Evolutionary conservation across 2,888 invertebrate species (phyloP), one percentile per base, ranked within the genome.

Genomic region (Caenorhabditis sp.): DNA sequence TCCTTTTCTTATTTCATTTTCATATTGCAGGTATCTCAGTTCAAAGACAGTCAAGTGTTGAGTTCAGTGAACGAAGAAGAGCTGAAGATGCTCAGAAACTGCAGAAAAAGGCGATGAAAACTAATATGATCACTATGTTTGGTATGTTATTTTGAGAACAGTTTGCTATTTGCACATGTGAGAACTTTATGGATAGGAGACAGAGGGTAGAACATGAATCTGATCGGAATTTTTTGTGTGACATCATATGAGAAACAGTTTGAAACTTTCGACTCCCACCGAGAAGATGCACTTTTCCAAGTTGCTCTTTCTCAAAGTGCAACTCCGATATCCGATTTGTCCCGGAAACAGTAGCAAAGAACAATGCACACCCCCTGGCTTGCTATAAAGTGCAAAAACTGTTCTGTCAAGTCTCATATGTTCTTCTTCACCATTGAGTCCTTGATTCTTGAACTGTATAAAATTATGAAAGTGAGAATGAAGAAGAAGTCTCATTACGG

Each of bases 11-110:
- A 11, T 44, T n/a, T 50, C 37, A 53, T 32, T 37, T 65, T 37
- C 55, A 22, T 9, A 18, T 58, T 81, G 8, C 65, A 82, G 82
- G 82, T 3, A 70, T 82, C 26, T 82, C 81, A 64, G 87, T 89
- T 15, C 85, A 85, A 62, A 84, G 89, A 18, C 89, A 89, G 61
- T 85, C 87, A 22, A 89, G 88, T 67, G 86, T 88, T 20, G 88
- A 89, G 72, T 56, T 78, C 61, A 58, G 77, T 26, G 84, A 83
- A 32, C 55, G 83, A 20, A 26, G 69, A 37, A 37, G 64, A 56
- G 80, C 72, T 13, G 77, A 83, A 69, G 87, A 84, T 76, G 78
- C 83, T 70, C 76, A 82, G 26, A 78, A 85, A 58, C 67, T 80
- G 37, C 83, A 82, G 74, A 80, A 84, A 55, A 85, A 87, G 51